Conservation (phyloP, 2,113 vertebrate species). For the Macquaria ambigua region DNA sequence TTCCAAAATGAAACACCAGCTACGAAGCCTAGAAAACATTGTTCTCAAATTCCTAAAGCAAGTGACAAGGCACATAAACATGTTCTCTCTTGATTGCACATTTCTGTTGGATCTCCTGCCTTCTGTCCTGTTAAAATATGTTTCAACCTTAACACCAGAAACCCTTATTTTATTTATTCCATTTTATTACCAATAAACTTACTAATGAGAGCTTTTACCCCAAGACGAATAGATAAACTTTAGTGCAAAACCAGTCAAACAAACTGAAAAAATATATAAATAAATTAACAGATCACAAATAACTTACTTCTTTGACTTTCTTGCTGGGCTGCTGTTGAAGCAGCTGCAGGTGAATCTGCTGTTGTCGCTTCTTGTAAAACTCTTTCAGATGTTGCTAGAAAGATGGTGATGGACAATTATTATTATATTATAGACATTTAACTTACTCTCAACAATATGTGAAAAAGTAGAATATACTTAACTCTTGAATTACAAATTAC, state of each 20-base stretch:
- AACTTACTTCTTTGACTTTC: constrained; percentile 90
- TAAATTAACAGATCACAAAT: background rate
- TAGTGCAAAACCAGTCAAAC: background rate
- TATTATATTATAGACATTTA: background rate
- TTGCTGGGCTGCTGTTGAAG: constrained; percentile 92
- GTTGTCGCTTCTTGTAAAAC: constrained; percentile 97
- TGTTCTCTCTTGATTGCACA: background rate
- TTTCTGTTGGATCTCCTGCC: background rate
- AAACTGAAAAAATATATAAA: no score
- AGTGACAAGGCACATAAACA: background rate
- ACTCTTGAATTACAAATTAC: background rate
- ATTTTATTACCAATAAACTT: background rate
- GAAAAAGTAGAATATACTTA: no score
- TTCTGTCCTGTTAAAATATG: background rate
- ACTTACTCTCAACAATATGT: background rate
- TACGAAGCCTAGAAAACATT: background rate
- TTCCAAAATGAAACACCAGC: background rate
- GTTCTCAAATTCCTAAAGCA: background rate
- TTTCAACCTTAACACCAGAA: background rate
- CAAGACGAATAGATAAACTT: background rate
- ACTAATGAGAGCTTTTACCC: background rate
- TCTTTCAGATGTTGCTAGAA: constrained; percentile 97
- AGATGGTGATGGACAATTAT: constrained; percentile 39
- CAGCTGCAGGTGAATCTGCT: constrained; percentile 94
- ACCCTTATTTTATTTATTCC: background rate